phyloP scores from a whole-genome alignment of 2,888 invertebrate genomes.

The Oasisia sp. region DNA sequence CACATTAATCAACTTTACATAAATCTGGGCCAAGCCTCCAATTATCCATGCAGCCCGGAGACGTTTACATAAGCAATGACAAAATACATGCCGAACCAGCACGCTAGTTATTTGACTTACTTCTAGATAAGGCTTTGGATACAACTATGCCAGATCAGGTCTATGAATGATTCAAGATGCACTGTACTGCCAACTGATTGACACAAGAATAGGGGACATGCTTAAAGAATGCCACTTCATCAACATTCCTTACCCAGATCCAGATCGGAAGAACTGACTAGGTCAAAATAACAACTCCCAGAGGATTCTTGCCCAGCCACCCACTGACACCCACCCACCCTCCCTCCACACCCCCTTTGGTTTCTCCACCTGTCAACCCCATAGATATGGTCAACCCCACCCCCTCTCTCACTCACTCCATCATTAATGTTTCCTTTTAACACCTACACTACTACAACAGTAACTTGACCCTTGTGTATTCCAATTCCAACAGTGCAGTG shows the following conservation, averaged over 20 bases:
- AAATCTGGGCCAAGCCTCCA: neutral
- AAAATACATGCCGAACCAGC: neutral
- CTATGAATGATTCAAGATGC: too few species aligned
- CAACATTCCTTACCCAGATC: neutral
- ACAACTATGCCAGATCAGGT: too few species aligned
- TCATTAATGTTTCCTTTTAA: neutral
- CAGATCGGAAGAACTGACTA: neutral
- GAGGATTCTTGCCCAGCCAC: too few species aligned
- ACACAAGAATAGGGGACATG: too few species aligned
- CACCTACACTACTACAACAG: neutral
- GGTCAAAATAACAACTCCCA: constrained; percentile 17
- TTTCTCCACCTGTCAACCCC: too few species aligned
- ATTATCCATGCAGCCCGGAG: neutral
- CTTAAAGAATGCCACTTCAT: too few species aligned
- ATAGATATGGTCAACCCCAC: too few species aligned
- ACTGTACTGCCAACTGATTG: too few species aligned
- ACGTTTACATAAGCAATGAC: neutral
- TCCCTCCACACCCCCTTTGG: too few species aligned
- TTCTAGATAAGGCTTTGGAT: too few species aligned
- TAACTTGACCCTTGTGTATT: neutral
- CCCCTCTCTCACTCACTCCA: neutral
- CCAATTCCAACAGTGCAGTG: neutral
- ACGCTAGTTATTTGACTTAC: too few species aligned
- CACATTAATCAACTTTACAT: neutral
- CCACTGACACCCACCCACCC: too few species aligned